Conservation (phyloP, 1,140 invertebrate genomes). For the Neelides sp. region DNA sequence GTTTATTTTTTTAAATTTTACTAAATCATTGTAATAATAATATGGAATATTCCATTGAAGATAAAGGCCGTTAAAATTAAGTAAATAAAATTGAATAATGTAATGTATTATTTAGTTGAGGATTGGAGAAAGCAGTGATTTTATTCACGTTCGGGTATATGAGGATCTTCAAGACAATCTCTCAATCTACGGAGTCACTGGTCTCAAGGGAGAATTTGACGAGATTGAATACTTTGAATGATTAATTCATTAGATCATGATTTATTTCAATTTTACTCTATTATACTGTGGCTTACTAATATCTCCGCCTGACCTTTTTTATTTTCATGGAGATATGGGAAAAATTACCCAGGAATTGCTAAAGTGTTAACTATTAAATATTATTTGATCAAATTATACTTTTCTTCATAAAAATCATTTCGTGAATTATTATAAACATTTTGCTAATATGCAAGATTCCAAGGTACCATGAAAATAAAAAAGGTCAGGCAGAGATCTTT, state of each 20-base stretch:
- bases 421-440: too few relatives aligned
- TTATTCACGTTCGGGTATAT: slow-evolving; percentile 23
- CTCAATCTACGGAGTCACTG: slow-evolving; percentile 13
- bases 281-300: too few relatives aligned
- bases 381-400: background rate
- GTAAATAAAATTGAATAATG: background rate
- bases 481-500: too few relatives aligned
- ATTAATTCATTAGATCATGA: background rate
- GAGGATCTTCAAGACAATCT: slow-evolving; percentile 15
- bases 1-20: background rate
- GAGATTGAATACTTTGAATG: slow-evolving; percentile 22
- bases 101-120: slow-evolving; percentile 2
- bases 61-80: background rate
- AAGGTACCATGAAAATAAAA: too few relatives aligned
- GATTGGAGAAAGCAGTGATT: slow-evolving; percentile 7
- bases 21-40: background rate
- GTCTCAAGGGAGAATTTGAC: slow-evolving; percentile 10
- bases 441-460: too few relatives aligned
- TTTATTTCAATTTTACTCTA: background rate
- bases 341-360: too few relatives aligned
- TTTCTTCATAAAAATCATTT: too few relatives aligned
- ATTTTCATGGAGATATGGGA: too few relatives aligned
- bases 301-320: too few relatives aligned
- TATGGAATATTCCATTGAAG: background rate
- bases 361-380: too few relatives aligned